Evolutionary conservation across 2,888 invertebrate species (phyloP), one percentile per base, ranked within the genome.

Genomic region (Vesta saturnalis): DNA sequence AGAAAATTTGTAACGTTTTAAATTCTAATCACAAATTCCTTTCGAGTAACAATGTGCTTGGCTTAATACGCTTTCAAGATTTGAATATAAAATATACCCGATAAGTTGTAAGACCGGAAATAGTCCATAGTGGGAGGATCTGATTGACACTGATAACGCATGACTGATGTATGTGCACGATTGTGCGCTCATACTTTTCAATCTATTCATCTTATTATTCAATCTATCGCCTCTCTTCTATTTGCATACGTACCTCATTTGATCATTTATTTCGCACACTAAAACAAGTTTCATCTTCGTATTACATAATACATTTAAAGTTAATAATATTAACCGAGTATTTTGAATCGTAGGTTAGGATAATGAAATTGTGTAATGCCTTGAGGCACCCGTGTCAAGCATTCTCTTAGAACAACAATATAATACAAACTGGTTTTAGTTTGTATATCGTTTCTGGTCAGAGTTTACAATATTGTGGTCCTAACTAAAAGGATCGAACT

Each of bases 131-230:
- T 62, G 67, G 62, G 67, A 62, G 67, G 43, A 58, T 35, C 58
- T 62, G 67, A 67, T 67, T 67, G 62, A 67, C 62, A 59, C 62
- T 67, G 67, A 67, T 67, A 67, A 58, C 55, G 46, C 66, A 66
- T 56, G 66, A 65, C 52, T 66, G 60, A 66, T 66, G 60, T 66
- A 12, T 39, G 39, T 39, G 60, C 60, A 22, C 56, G 66, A 60
- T 60, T 60, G 66, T 66, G 65, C 21, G 60, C 56, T 60, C 60
- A 66, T 61, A 66, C 66, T 56, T 66, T 66, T 66, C 66, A 66
- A 66, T 66, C 56, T 66, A 61, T 35, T 49, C 23, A 14, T 23
- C 23, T 23, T 23, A 23, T 23, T 23, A 39, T 39, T 12, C 52
- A 35, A 19, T 60, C 52, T 6, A 10, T 60, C 39, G 10, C 39